phyloP scores from a whole-genome alignment of 2,113 vertebrate species.

The Oncorhynchus clarkii region DNA sequence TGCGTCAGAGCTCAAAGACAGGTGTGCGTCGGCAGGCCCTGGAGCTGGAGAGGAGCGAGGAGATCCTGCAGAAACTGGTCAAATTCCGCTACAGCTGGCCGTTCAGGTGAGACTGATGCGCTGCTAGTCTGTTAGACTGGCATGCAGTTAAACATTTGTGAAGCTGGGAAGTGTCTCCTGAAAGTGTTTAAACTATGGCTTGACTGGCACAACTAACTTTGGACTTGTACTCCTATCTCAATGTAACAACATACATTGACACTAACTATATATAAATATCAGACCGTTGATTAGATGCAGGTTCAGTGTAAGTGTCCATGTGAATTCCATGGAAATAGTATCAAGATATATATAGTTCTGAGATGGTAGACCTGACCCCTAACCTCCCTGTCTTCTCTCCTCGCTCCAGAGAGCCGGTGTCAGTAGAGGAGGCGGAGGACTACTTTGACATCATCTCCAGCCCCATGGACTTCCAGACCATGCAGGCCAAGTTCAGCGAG shows the following conservation, averaged over 20 bases:
- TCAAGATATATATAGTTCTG: too few species aligned
- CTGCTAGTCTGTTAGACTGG: not conserved
- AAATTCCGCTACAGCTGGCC: slow-evolving; percentile 97
- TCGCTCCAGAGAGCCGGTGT: slow-evolving; percentile 87
- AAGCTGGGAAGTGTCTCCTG: not conserved
- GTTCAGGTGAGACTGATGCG: slow-evolving; percentile 80
- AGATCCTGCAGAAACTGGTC: slow-evolving; percentile 88
- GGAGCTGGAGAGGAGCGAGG: slow-evolving; percentile 91
- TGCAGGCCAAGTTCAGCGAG: slow-evolving; percentile 87
- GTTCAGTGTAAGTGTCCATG: too few species aligned
- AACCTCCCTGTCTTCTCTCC: not conserved
- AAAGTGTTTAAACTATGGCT: not conserved
- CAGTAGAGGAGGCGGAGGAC: slow-evolving; percentile 87
- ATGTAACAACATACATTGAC: too few species aligned
- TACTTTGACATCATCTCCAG: slow-evolving; percentile 88
- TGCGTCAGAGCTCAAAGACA: slow-evolving; percentile 80
- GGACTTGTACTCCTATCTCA: too few species aligned
- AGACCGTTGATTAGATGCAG: too few species aligned
- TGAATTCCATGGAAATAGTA: too few species aligned
- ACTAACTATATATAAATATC: too few species aligned
- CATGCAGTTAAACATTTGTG: not conserved
- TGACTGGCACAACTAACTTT: too few species aligned
- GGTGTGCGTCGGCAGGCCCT: slow-evolving; percentile 75
- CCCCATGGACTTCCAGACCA: slow-evolving; percentile 97
- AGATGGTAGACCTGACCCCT: not conserved